Evolutionary conservation across 35 echinoderm and acorn worm genomes (phyloP).

Genomic region (Apostichopus parvimensis): DNA sequence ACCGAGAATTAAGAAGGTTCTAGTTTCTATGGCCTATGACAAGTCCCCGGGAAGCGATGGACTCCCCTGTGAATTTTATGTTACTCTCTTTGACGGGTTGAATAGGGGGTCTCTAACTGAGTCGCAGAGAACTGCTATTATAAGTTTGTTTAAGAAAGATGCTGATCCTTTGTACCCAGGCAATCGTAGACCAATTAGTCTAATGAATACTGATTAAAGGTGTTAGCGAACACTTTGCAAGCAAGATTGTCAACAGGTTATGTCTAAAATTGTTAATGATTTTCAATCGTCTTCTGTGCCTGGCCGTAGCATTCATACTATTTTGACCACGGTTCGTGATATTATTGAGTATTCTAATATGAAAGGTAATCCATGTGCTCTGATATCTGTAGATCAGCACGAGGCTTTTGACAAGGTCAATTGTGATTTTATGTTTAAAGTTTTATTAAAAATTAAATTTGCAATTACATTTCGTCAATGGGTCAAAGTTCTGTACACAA

Average conservation of each 20-base stretch:
- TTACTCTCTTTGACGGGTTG: conserved; percentile 44
- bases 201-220: background rate
- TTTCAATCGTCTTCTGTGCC: background rate
- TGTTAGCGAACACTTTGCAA: conserved; percentile 11
- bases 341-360: background rate
- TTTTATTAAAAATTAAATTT: conserved; percentile 20
- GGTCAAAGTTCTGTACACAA: conserved; percentile 30
- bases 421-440: conserved; percentile 15
- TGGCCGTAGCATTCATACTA: background rate
- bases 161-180: background rate
- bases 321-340: background rate
- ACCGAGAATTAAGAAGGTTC: conserved; percentile 17
- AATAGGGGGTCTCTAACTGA: background rate
- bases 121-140: conserved; percentile 13
- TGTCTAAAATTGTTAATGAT: background rate
- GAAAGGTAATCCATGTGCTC: background rate
- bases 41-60: conserved; percentile 69
- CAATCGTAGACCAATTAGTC: conserved; percentile 19
- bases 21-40: conserved; percentile 14
- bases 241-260: background rate
- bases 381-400: conserved; percentile 47
- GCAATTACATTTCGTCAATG: conserved; percentile 25
- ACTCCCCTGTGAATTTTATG: conserved; percentile 62
- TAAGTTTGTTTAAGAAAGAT: conserved; percentile 24
- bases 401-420: conserved; percentile 41